phyloP scores from a whole-genome alignment of 1,140 invertebrate genomes.

The Meloidogyne hapla region DNA sequence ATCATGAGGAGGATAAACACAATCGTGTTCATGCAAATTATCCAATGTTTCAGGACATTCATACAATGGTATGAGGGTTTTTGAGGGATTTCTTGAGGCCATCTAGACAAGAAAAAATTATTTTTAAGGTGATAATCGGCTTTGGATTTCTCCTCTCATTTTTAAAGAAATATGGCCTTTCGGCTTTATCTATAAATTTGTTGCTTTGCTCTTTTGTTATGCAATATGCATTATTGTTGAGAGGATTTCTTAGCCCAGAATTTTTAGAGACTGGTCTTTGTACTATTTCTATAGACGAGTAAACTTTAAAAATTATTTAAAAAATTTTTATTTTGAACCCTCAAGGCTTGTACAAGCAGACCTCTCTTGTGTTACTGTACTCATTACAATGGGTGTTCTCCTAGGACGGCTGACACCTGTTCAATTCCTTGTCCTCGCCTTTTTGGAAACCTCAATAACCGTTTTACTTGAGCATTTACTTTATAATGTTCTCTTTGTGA shows the following conservation, averaged over 20 bases:
- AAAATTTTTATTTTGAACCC: background rate
- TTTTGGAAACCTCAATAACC: conserved; percentile 66
- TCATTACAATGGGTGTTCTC: conserved; percentile 69
- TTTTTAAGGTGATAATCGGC: conserved; percentile 38
- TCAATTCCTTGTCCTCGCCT: conserved; percentile 67
- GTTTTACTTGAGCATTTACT: conserved; percentile 67
- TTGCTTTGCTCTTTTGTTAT: conserved; percentile 69
- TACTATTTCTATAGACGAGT: conserved; percentile 63
- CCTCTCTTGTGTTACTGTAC: conserved; percentile 67
- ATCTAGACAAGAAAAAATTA: background rate
- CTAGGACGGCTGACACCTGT: conserved; percentile 66
- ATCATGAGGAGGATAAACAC: conserved; percentile 36
- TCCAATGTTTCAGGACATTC: conserved; percentile 62
- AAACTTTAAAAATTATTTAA: conserved; percentile 17
- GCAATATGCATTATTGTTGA: conserved; percentile 51
- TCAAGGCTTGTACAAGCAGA: conserved; percentile 66
- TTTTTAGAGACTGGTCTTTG: conserved; percentile 55
- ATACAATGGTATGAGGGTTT: conserved; percentile 55
- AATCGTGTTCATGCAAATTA: conserved; percentile 28
- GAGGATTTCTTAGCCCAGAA: conserved; percentile 57
- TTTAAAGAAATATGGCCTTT: conserved; percentile 75
- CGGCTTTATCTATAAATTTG: conserved; percentile 82
- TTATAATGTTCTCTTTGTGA: conserved; percentile 46
- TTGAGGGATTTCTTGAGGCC: background rate
- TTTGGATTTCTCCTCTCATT: conserved; percentile 54